Evolutionary conservation across 2,113 vertebrate species (phyloP).

Genomic region (Mobula birostris): DNA sequence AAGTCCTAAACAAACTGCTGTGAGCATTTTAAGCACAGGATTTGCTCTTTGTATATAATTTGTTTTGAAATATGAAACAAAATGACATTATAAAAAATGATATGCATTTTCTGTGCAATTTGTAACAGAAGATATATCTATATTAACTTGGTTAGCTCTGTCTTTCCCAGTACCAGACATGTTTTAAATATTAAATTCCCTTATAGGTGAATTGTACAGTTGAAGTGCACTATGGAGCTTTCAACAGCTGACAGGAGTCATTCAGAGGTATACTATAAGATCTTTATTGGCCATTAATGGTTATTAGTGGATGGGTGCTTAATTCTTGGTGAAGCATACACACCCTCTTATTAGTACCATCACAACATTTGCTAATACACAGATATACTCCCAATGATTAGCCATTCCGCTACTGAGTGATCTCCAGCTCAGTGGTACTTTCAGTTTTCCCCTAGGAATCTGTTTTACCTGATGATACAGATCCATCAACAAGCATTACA

Average conservation of each 20-base stretch:
- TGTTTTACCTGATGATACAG: background rate
- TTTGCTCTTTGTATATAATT: background rate
- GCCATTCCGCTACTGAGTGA: background rate
- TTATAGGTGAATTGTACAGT: background rate
- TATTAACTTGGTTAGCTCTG: background rate
- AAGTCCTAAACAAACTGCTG: background rate
- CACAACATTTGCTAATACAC: background rate
- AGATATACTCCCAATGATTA: background rate
- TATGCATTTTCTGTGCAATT: background rate
- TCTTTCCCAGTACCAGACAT: background rate
- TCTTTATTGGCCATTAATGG: background rate
- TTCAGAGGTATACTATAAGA: background rate
- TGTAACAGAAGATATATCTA: background rate
- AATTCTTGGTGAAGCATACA: background rate
- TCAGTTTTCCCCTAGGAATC: background rate
- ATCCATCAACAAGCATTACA: background rate
- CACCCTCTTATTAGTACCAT: background rate
- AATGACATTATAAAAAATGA: background rate
- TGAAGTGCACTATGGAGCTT: background rate
- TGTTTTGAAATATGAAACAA: constrained; percentile 12
- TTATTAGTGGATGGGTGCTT: background rate
- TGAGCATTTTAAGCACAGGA: background rate
- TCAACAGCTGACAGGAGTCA: background rate
- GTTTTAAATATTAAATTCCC: background rate
- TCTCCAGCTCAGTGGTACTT: background rate